Conservation (phyloP, 2,888 invertebrate species). For the Alentia gelatinosa region DNA sequence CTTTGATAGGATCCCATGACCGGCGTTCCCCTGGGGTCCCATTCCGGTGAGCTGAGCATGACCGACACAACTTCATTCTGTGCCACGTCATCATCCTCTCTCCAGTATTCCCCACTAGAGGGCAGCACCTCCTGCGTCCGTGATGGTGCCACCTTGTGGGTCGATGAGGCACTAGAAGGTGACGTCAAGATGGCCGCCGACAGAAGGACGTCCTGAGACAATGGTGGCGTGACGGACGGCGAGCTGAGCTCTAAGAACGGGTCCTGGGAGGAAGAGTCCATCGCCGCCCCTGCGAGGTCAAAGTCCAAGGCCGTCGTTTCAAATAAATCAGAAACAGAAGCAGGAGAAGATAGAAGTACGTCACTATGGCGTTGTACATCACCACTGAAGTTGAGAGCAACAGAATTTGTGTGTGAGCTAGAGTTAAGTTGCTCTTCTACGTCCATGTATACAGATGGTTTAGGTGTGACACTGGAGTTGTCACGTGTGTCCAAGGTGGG, state of each 20-base stretch:
- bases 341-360: background rate
- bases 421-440: background rate
- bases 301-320: background rate
- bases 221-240: background rate
- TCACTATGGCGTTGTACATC: background rate
- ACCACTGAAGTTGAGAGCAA: background rate
- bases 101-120: background rate
- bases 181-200: background rate
- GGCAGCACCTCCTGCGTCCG: constrained; percentile 20
- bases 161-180: background rate
- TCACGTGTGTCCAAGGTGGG: background rate
- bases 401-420: background rate
- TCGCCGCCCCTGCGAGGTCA: background rate
- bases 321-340: background rate
- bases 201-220: background rate
- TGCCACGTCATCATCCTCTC: background rate
- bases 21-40: background rate
- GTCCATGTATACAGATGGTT: background rate
- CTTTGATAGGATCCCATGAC: background rate
- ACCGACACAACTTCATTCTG: background rate
- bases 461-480: background rate
- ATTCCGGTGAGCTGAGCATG: background rate
- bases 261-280: background rate
- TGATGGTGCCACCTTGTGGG: background rate
- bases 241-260: background rate